phyloP scores from a whole-genome alignment of 2,113 vertebrate genomes.

The Cricetomys ansorgei region DNA sequence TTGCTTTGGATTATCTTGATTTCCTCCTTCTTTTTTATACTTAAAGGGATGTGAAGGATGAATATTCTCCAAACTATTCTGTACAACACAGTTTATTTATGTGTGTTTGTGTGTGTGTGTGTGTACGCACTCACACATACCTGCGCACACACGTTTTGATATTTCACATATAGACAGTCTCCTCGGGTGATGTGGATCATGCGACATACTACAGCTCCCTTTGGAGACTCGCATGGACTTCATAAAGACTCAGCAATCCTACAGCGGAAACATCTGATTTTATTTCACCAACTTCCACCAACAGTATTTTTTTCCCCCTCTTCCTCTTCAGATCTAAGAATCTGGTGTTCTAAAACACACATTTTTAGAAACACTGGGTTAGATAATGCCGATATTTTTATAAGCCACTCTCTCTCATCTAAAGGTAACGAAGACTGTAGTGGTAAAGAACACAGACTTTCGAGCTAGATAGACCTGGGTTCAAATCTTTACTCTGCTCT shows the following conservation, averaged over 20 bases:
- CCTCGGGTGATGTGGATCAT: not conserved
- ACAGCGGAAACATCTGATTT: not conserved
- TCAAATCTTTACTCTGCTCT: not conserved
- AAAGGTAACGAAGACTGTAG: not conserved
- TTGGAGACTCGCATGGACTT: not conserved
- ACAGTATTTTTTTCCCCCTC: not conserved
- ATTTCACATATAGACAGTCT: not conserved
- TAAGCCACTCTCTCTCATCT: not conserved
- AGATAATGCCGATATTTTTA: not conserved
- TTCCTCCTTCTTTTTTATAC: not conserved
- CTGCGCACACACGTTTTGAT: too few species aligned
- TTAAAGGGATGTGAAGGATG: not conserved
- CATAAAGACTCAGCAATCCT: not conserved
- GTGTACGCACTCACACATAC: not conserved
- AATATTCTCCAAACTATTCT: not conserved
- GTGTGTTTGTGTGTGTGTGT: not conserved
- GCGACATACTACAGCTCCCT: not conserved
- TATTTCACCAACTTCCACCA: slow-evolving; percentile 8
- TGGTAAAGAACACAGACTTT: not conserved
- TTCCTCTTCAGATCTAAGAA: not conserved
- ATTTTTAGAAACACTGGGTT: not conserved
- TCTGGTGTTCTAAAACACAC: not conserved
- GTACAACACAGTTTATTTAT: not conserved
- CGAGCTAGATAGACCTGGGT: not conserved
- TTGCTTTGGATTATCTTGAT: not conserved